A percentile compares a stretch with the other conserved stretches of the same genome.
Conservation (phyloP, 2,113 vertebrate genomes). For the Engraulis encrasicolus region DNA sequence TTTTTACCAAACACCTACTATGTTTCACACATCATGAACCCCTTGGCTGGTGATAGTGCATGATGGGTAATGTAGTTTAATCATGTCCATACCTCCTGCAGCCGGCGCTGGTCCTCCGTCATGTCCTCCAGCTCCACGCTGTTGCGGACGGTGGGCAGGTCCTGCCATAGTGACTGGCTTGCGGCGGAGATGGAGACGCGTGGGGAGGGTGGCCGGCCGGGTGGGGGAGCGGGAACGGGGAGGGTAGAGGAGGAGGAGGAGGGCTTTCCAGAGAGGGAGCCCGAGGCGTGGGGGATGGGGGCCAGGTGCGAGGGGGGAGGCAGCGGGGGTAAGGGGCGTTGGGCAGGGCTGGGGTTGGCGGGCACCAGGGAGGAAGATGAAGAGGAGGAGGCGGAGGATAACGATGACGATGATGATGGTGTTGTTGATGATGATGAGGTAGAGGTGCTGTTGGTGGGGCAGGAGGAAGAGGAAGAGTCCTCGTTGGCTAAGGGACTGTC, state of each 20-base stretch:
- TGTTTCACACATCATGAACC: too few species aligned
- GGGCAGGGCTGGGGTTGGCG: constrained; percentile 77
- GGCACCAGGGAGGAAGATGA: constrained; percentile 69
- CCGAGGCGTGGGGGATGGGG: constrained; percentile 65
- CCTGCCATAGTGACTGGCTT: constrained; percentile 86
- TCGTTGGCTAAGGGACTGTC: constrained; percentile 68
- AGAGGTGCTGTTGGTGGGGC: constrained; percentile 67
- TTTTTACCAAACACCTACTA: too few species aligned
- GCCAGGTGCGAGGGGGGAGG: constrained; percentile 55
- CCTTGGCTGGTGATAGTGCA: too few species aligned
- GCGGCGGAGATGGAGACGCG: constrained; percentile 81
- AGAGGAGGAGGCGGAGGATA: too few species aligned
- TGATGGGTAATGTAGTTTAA: too few species aligned
- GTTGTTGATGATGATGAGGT: too few species aligned
- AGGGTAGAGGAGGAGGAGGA: constrained; percentile 40
- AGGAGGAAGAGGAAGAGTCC: background rate
- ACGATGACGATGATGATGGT: too few species aligned
- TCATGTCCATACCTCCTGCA: constrained; percentile 85
- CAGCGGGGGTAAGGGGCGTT: constrained; percentile 77
- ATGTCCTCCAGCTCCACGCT: constrained; percentile 80
- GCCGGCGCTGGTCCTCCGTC: constrained; percentile 83
- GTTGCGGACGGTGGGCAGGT: constrained; percentile 83
- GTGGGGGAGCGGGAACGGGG: constrained; percentile 69
- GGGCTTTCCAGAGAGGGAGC: constrained; percentile 63
- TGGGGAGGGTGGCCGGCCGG: constrained; percentile 67